Conservation (phyloP, 1,140 invertebrate species). For the Scaptomyza graminum region DNA sequence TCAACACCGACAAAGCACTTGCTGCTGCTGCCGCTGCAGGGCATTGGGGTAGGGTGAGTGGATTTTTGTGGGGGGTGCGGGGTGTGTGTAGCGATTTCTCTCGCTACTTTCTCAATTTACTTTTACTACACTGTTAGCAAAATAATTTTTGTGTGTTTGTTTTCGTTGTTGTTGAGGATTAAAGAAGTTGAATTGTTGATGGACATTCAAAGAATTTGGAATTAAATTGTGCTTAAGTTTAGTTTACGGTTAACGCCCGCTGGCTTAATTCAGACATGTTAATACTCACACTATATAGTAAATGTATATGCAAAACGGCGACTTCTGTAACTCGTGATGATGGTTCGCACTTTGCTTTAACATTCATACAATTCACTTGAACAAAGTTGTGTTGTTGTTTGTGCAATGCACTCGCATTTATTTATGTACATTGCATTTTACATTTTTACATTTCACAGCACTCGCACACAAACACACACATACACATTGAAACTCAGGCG, state of each 20-base stretch:
- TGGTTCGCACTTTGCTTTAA: not conserved
- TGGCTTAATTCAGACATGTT: constrained; percentile 6
- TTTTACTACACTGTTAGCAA: constrained; percentile 30
- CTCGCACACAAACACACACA: constrained; percentile 43
- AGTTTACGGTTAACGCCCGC: constrained; percentile 31
- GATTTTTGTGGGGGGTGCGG: not conserved
- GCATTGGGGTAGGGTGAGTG: not conserved
- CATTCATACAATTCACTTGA: not conserved
- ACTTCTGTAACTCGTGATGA: not conserved
- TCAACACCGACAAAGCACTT: constrained; percentile 61
- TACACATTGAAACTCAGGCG: constrained; percentile 11
- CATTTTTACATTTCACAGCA: constrained; percentile 25
- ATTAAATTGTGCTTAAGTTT: not conserved
- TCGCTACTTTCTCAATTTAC: constrained; percentile 59
- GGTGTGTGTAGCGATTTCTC: constrained; percentile 36
- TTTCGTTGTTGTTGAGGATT: constrained; percentile 5
- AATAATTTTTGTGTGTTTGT: constrained; percentile 24
- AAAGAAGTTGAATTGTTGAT: not conserved
- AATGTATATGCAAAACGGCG: not conserved
- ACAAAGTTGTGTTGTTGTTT: constrained; percentile 15
- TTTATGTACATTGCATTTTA: constrained; percentile 34
- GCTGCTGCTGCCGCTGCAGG: constrained; percentile 35
- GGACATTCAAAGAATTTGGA: not conserved
- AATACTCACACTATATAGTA: constrained; percentile 32
- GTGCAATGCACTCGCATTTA: constrained; percentile 11